phyloP scores from a whole-genome alignment of 92 coral and sea anemone species.

The Parazoanthus atlanticus region DNA sequence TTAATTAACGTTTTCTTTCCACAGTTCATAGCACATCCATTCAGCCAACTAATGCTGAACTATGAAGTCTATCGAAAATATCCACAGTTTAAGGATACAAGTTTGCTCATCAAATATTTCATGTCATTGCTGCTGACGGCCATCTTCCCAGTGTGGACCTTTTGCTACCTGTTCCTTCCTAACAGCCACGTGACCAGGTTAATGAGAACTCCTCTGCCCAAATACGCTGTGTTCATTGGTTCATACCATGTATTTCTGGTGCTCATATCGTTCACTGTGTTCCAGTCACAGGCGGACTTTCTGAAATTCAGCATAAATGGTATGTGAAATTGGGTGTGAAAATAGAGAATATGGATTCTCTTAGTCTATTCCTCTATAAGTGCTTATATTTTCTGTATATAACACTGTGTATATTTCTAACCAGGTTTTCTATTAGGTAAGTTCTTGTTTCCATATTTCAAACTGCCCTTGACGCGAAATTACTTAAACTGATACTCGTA shows the following conservation, averaged over 20 bases:
- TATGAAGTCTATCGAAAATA: slow-evolving; percentile 47
- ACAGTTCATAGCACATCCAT: slow-evolving; percentile 57
- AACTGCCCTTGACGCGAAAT: no score
- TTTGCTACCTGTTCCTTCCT: slow-evolving; percentile 40
- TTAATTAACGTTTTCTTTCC: neutral
- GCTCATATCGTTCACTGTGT: slow-evolving; percentile 35
- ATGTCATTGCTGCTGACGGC: slow-evolving; percentile 6
- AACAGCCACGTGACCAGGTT: slow-evolving; percentile 34
- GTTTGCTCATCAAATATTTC: slow-evolving; percentile 18
- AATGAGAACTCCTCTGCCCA: slow-evolving; percentile 48
- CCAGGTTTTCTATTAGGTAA: no score
- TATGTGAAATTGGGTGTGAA: slow-evolving; percentile 12
- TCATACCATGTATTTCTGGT: slow-evolving; percentile 44
- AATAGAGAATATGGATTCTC: no score
- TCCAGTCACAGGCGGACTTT: slow-evolving; percentile 34
- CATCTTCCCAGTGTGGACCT: slow-evolving; percentile 40
- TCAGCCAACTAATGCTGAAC: slow-evolving; percentile 57
- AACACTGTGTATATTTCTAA: no score
- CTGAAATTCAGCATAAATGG: slow-evolving; percentile 30
- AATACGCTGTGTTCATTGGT: slow-evolving; percentile 39
- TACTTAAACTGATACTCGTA: no score
- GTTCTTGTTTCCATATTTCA: no score
- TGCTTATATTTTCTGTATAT: no score
- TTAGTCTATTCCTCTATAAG: no score
- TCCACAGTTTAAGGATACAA: slow-evolving; percentile 32